phyloP scores from a whole-genome alignment of 1,140 invertebrate genomes.

The Nasonia giraulti region DNA sequence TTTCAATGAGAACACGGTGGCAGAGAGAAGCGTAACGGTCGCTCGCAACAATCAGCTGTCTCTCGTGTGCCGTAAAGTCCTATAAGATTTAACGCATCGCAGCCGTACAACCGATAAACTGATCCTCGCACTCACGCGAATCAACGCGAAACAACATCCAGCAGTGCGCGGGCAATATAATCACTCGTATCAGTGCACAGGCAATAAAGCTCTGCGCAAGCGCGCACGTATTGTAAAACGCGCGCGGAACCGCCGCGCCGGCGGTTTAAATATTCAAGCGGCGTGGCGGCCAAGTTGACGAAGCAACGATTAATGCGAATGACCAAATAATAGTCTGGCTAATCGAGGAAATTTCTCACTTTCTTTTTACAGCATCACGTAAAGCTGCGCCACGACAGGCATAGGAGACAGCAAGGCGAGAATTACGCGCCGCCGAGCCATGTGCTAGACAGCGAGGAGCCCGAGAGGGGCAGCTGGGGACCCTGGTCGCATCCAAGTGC shows the following conservation, averaged over 20 bases:
- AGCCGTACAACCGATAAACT: background rate
- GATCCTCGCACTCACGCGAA: background rate
- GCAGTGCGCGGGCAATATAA: background rate
- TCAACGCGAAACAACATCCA: background rate
- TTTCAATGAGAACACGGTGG: background rate
- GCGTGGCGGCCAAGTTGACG: no score
- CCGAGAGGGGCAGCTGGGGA: slow-evolving; percentile 80
- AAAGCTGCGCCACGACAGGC: slow-evolving; percentile 74
- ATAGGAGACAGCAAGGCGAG: slow-evolving; percentile 84
- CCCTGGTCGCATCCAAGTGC: slow-evolving; percentile 84
- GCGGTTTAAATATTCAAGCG: slow-evolving; percentile 1
- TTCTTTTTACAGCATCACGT: slow-evolving; percentile 71
- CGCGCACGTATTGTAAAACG: background rate
- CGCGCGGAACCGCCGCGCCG: no score
- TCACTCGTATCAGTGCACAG: background rate
- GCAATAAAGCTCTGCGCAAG: background rate
- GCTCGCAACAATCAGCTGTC: background rate
- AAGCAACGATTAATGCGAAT: no score
- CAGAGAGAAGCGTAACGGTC: background rate
- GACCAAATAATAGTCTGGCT: no score
- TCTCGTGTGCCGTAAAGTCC: background rate
- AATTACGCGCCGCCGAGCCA: slow-evolving; percentile 81
- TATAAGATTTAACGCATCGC: background rate
- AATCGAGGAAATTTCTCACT: background rate
- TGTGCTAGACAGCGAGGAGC: slow-evolving; percentile 79